Conservation (phyloP, 2,797 vertebrate genomes). For the Aphelocoma californica region DNA sequence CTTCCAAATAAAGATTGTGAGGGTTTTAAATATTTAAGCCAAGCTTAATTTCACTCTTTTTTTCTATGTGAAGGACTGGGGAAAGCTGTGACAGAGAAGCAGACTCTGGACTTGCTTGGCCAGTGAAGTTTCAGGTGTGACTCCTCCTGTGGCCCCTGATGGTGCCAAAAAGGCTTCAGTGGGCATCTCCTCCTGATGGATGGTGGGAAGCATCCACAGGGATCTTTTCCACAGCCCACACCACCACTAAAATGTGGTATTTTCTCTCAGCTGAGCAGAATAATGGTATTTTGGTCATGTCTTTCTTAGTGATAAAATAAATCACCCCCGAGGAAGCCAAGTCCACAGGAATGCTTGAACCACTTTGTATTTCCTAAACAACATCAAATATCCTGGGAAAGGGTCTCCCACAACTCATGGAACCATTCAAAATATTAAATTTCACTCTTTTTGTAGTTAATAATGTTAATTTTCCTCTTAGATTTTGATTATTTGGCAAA, state of each 20-base stretch:
- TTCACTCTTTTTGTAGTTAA: not conserved
- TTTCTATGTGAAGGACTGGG: accelerated
- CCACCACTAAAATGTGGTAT: accelerated
- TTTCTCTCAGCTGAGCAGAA: not conserved
- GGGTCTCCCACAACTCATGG: not conserved
- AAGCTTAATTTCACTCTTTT: not conserved
- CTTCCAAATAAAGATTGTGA: not conserved
- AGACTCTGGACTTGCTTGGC: not conserved
- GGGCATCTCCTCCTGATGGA: not conserved
- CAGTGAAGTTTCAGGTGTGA: not conserved
- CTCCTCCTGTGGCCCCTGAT: accelerated
- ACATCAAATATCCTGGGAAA: not conserved
- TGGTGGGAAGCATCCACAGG: not conserved
- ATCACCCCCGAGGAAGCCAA: not conserved
- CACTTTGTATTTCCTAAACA: not conserved
- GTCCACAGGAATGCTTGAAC: no score
- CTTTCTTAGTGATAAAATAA: not conserved
- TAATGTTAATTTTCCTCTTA: not conserved
- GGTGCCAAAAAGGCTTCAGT: not conserved
- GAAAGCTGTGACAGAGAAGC: not conserved
- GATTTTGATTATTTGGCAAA: not conserved
- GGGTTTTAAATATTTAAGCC: not conserved
- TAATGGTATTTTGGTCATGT: accelerated
- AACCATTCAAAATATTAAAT: not conserved
- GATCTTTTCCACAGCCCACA: not conserved